Conservation (phyloP, 2,113 vertebrate species). For the Odocoileus hemionus region DNA sequence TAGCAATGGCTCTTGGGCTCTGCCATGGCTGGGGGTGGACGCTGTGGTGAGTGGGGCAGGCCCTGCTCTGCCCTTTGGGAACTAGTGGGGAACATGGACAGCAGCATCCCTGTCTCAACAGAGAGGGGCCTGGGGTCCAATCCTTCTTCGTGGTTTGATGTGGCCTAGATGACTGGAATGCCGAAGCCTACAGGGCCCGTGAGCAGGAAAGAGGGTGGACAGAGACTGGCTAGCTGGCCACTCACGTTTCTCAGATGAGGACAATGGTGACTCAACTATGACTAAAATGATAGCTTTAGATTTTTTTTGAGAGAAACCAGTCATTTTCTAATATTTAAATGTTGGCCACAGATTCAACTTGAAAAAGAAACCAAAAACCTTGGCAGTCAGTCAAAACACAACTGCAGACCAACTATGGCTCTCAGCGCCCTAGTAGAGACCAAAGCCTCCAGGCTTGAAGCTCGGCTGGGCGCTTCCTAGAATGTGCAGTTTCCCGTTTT, state of each 20-base stretch:
- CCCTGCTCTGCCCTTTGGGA: not conserved
- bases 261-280: not conserved
- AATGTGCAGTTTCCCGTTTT: not conserved
- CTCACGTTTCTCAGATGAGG: not conserved
- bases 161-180: not conserved
- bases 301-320: not conserved
- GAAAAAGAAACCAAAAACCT: not conserved
- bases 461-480: not conserved
- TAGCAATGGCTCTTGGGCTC: accelerated
- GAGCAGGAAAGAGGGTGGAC: not conserved
- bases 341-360: not conserved
- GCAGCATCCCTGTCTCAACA: not conserved
- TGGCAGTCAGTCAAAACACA: not conserved
- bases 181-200: not conserved
- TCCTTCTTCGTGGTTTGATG: not conserved
- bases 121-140: not conserved
- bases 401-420: not conserved
- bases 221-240: not conserved
- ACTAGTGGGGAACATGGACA: not conserved
- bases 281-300: not conserved
- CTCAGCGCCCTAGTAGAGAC: not conserved
- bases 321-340: not conserved
- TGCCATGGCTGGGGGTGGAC: not conserved
- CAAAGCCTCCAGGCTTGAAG: not conserved
- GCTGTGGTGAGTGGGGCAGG: not conserved